Percentiles rank a stretch among this genome's conserved stretches.
Evolutionary conservation across 1,140 invertebrate genomes (phyloP).

Genomic region (Cecropterus lyciades): DNA sequence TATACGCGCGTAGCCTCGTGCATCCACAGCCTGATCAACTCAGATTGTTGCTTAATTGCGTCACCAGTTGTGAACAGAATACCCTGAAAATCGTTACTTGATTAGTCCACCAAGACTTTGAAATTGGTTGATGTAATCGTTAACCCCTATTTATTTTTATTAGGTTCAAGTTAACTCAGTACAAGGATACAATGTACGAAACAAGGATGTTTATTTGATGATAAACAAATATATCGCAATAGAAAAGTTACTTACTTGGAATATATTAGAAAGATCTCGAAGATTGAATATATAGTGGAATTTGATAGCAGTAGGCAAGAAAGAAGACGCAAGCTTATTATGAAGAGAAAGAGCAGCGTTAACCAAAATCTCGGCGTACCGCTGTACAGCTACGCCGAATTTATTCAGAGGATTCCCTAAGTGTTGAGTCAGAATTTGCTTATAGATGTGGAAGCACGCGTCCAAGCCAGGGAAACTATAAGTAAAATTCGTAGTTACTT

Average conservation of each 20-base stretch:
- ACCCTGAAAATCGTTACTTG: conserved; percentile 86
- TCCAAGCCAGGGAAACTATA: conserved; percentile 93
- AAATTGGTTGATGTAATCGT: no score
- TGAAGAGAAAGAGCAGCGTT: conserved; percentile 91
- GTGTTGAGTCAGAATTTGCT: conserved; percentile 92
- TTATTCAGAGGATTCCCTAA: conserved; percentile 87
- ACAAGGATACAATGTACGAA: no score
- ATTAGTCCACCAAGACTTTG: no score
- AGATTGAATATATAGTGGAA: conserved; percentile 98
- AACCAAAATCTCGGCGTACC: conserved; percentile 87
- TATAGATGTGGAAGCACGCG: conserved; percentile 93
- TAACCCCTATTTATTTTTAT: neutral
- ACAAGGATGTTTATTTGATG: no score
- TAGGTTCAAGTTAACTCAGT: no score
- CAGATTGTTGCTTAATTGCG: conserved; percentile 88
- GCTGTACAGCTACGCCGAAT: conserved; percentile 86
- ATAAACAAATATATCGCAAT: no score
- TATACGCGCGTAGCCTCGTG: conserved; percentile 96
- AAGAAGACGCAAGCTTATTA: conserved; percentile 89
- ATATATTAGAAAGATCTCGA: conserved; percentile 95
- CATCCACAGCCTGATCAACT: conserved; percentile 92
- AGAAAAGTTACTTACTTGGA: conserved; percentile 87
- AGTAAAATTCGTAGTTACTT: conserved; percentile 30
- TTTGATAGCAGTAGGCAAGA: conserved; percentile 96
- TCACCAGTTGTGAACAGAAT: conserved; percentile 94